Conservation (phyloP, 1,140 invertebrate species). For the Sminthurides bifidus region DNA sequence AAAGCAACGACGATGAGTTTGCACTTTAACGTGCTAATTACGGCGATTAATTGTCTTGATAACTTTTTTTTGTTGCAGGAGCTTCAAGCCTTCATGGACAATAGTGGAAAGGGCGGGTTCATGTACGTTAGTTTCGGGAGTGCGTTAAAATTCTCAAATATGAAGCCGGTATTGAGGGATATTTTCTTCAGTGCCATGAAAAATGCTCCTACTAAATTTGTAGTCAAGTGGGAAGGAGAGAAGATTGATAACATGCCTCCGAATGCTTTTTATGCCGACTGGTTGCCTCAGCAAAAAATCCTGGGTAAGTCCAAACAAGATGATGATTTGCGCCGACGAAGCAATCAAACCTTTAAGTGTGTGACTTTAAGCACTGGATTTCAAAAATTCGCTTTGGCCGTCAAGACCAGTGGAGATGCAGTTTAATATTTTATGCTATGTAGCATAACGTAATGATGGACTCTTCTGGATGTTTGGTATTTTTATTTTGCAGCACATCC, state of each 20-base stretch:
- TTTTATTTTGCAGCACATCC: slow-evolving; percentile 14
- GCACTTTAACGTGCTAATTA: neutral
- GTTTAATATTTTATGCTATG: neutral
- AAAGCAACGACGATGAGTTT: no score
- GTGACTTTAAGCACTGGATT: neutral
- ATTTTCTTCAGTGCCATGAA: slow-evolving; percentile 12
- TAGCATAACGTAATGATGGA: neutral
- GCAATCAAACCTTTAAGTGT: neutral
- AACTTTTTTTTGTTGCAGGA: slow-evolving; percentile 11
- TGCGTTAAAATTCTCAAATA: neutral
- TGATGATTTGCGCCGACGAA: no score
- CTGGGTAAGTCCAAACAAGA: slow-evolving; percentile 27
- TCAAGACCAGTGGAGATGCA: neutral
- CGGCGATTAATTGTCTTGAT: neutral
- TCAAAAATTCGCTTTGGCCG: neutral
- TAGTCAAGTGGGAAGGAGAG: slow-evolving; percentile 29
- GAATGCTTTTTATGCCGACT: slow-evolving; percentile 25
- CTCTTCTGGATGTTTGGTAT: neutral
- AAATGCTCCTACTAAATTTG: slow-evolving; percentile 15
- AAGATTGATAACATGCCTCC: slow-evolving; percentile 7
- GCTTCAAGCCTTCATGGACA: slow-evolving; percentile 10
- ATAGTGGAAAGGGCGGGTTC: slow-evolving; percentile 16
- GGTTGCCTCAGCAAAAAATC: slow-evolving; percentile 30
- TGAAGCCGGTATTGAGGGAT: neutral
- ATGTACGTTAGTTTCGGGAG: slow-evolving; percentile 22